These are phyloP conservation scores for Morpho deidamia DNA, from an alignment of 2,888 invertebrate genomes.

Conservation along the genomic window DNA sequence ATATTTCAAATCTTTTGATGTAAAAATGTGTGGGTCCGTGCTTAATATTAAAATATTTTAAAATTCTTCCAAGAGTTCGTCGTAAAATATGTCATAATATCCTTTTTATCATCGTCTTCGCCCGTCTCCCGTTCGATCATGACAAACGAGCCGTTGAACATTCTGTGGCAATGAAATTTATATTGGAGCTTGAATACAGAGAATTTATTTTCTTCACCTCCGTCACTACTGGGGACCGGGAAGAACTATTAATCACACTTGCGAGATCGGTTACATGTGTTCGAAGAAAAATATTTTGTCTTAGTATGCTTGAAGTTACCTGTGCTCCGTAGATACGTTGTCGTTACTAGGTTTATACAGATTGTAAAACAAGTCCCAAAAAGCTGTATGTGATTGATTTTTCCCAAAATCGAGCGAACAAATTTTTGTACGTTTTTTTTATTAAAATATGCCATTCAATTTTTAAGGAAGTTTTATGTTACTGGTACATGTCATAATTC, in stretches of 20 bases:
- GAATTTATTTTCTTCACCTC: conserved; percentile 47
- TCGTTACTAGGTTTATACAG: too few relatives aligned
- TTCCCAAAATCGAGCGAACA: too few relatives aligned
- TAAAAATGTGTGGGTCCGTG: too few relatives aligned
- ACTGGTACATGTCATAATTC: too few relatives aligned
- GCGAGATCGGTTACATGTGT: conserved; percentile 35
- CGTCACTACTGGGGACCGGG: conserved; percentile 57
- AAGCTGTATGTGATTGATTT: too few relatives aligned
- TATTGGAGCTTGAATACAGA: conserved; percentile 44
- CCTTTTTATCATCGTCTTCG: conserved; percentile 15
- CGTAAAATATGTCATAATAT: conserved; percentile 11
- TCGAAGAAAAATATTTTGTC: conserved; percentile 18
- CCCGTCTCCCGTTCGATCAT: conserved; percentile 13
- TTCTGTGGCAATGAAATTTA: conserved; percentile 46
- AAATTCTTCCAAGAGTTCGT: conserved; percentile 3
- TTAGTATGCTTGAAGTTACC: background rate
- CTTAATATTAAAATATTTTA: background rate
- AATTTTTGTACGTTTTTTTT: too few relatives aligned
- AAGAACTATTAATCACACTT: conserved; percentile 57
- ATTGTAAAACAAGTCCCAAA: too few relatives aligned
- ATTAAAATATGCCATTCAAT: too few relatives aligned
- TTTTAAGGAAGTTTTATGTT: too few relatives aligned
- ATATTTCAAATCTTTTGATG: too few relatives aligned
- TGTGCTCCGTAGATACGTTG: too few relatives aligned
- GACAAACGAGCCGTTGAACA: conserved; percentile 31